phyloP scores from a whole-genome alignment of 2,888 invertebrate species.

The Monoplex corrugatus region DNA sequence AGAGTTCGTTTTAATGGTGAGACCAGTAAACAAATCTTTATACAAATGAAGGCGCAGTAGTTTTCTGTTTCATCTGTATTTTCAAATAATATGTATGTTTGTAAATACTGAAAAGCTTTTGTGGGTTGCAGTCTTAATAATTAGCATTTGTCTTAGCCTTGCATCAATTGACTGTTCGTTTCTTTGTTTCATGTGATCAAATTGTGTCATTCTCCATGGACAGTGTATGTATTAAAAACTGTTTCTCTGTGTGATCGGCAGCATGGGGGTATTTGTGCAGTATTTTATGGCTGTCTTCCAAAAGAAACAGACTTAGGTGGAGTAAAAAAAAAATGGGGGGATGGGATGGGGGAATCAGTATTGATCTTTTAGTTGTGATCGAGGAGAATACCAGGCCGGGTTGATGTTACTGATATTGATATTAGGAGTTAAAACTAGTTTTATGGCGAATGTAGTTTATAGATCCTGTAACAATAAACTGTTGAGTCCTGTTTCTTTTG shows the following conservation, averaged over 20 bases:
- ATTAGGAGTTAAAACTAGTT: neutral
- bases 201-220: no score
- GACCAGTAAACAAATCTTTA: no score
- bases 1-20: no score
- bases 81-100: neutral
- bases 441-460: no score
- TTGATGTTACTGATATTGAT: neutral
- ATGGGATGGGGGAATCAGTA: neutral
- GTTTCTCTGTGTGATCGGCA: neutral
- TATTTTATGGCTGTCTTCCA: conserved; percentile 16
- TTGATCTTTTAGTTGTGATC: neutral
- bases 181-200: neutral
- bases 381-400: neutral
- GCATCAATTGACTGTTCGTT: neutral
- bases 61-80: neutral
- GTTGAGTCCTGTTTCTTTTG: conserved; percentile 7
- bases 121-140: no score
- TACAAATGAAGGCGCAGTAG: neutral
- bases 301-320: conserved; percentile 27
- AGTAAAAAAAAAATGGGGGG: neutral
- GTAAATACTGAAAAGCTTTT: no score
- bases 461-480: neutral
- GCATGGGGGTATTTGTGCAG: conserved; percentile 29
- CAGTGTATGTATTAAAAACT: neutral
- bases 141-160: no score